Evolutionary conservation across 1,140 invertebrate genomes (phyloP).

Genomic region (Plodia interpunctella): DNA sequence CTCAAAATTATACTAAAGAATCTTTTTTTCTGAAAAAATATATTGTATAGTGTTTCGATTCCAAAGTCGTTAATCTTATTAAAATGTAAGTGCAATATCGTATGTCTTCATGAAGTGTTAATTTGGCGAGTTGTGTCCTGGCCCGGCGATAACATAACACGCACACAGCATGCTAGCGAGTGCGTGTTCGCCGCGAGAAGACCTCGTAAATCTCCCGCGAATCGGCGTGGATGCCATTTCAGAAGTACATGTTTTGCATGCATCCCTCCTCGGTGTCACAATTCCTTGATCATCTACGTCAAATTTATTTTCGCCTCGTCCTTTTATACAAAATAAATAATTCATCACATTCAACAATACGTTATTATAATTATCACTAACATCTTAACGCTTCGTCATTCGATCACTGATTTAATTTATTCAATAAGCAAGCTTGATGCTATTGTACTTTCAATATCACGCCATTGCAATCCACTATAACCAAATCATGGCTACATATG

Average conservation of each 20-base stretch:
- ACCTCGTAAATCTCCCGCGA: constrained; percentile 48
- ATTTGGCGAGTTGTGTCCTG: constrained; percentile 46
- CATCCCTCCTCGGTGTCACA: constrained; percentile 20
- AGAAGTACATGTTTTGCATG: constrained; percentile 24
- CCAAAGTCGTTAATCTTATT: neutral
- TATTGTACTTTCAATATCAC: constrained; percentile 14
- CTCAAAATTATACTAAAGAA: no score
- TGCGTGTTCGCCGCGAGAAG: constrained; percentile 42
- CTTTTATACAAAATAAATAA: constrained; percentile 19
- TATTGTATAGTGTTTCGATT: neutral
- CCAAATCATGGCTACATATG: constrained; percentile 19
- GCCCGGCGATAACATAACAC: constrained; percentile 50
- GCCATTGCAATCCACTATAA: constrained; percentile 15
- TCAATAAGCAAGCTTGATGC: constrained; percentile 13
- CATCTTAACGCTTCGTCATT: constrained; percentile 13
- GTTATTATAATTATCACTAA: constrained; percentile 16
- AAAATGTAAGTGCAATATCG: constrained; percentile 35
- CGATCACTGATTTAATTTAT: constrained; percentile 17
- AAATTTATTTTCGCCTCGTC: constrained; percentile 15
- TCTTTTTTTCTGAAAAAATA: no score
- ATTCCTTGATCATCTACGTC: constrained; percentile 21
- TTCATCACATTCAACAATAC: constrained; percentile 18
- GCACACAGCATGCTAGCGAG: constrained; percentile 47
- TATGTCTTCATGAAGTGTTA: constrained; percentile 63
- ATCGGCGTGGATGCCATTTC: constrained; percentile 29